Base-by-base conservation (phyloP, 2,113 vertebrate genomes). In the Myotis brandtii region DNA sequence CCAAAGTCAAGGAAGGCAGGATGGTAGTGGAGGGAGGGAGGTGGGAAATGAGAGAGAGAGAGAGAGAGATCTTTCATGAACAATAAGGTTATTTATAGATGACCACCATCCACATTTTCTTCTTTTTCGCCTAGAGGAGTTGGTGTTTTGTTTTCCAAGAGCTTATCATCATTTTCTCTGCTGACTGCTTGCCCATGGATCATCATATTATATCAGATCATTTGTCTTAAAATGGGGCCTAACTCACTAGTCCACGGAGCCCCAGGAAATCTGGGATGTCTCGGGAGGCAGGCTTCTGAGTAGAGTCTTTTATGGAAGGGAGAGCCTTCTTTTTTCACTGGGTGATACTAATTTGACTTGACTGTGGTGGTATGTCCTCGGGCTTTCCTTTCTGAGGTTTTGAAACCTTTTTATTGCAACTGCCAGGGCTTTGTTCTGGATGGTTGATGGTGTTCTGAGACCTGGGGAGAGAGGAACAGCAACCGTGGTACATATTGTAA, bases 221-320 rank as follows among this genome's bases (percentile, higher is more conserved):
- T 96, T 87, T 95, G 48, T 95, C 95, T 95, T 95, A 88, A 76
- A 88, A 72, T 76, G 77, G 14, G 64, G 17, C 81, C 66, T 94
- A 66, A 48, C 72, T 81, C 10, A 0, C 40, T 54, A 48, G 77
- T 56, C 34, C 85, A 79, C 2, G 20, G 48, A 25, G 82, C 95
- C 86, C 91, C 20, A 0, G 77, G 95, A 94, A 89, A 72, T 66
- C 20, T 9, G 17, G 18, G 27, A 40, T 13, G 66, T 34, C n/a
- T 91, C 46, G 2, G 73, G 52, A 87, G 64, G 32, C 18, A 5
- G 3, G 14, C 79, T 64, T 34, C 20, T 46, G 79, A 48, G 12
- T 25, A 16, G 8, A 16, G 9, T 79, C 27, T 87, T 85, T 77
- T 77, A 62, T 27, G 56, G 62, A 62, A 93, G 62, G 10, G 1